Evolutionary conservation across 2,888 invertebrate genomes (phyloP).

Genomic region (Eremobia ochroleuca): DNA sequence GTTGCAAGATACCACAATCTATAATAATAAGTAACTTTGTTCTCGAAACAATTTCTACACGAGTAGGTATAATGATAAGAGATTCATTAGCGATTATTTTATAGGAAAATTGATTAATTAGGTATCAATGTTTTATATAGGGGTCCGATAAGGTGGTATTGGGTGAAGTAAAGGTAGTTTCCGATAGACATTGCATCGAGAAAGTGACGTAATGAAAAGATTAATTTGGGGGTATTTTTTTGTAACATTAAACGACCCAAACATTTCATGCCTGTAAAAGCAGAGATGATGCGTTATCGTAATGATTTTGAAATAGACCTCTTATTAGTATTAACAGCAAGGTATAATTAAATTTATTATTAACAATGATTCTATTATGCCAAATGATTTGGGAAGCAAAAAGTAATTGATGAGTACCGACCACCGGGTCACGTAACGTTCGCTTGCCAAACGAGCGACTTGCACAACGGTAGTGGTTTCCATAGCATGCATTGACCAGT

Average conservation of each 20-base stretch:
- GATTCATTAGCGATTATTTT: slow-evolving; percentile 20
- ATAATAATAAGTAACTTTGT: slow-evolving; percentile 37
- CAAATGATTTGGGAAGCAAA: slow-evolving; percentile 64
- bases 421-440: slow-evolving; percentile 71
- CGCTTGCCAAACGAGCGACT: slow-evolving; percentile 65
- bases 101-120: slow-evolving; percentile 13
- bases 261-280: not conserved
- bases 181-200: not conserved
- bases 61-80: slow-evolving; percentile 5
- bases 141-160: not conserved
- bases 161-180: not conserved
- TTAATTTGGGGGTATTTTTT: not conserved
- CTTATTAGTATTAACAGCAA: slow-evolving; percentile 26
- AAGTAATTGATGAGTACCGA: slow-evolving; percentile 74
- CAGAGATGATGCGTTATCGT: slow-evolving; percentile 8
- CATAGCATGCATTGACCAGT: slow-evolving; percentile 60
- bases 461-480: slow-evolving; percentile 62
- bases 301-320: slow-evolving; percentile 24
- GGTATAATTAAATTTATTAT: slow-evolving; percentile 39
- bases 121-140: slow-evolving; percentile 2
- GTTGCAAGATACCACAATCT: slow-evolving; percentile 50
- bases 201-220: not conserved
- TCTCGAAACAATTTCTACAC: slow-evolving; percentile 25
- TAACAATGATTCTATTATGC: slow-evolving; percentile 37
- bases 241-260: not conserved